phyloP scores from a whole-genome alignment of 35 echinoderm and acorn worm species.

The Lytechinus pictus region DNA sequence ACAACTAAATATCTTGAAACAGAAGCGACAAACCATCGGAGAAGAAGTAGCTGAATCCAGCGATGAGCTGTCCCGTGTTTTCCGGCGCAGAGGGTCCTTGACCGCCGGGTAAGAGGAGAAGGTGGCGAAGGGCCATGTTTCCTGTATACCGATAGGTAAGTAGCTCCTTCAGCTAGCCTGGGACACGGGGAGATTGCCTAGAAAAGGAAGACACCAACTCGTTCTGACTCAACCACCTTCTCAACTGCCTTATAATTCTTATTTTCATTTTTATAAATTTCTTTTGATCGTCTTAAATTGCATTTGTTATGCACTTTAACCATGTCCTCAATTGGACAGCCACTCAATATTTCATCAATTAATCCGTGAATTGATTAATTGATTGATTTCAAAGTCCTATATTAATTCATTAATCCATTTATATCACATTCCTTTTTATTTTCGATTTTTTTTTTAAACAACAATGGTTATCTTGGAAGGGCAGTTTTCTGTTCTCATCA shows the following conservation, averaged over 20 bases:
- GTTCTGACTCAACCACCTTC: background rate
- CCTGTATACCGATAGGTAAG: conserved; percentile 1
- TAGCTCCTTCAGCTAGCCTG: background rate
- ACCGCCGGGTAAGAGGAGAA: conserved; percentile 22
- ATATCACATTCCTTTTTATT: too few species aligned
- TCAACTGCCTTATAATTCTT: background rate
- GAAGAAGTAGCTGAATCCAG: background rate
- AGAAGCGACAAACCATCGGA: background rate
- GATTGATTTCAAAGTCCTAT: too few species aligned
- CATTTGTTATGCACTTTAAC: too few species aligned
- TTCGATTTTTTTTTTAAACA: too few species aligned
- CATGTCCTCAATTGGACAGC: too few species aligned
- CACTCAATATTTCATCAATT: too few species aligned
- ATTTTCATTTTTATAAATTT: too few species aligned
- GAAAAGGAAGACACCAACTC: background rate
- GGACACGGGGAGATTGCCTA: background rate
- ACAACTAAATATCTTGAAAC: background rate
- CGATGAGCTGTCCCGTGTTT: conserved; percentile 28
- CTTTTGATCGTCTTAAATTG: too few species aligned
- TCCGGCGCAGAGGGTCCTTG: conserved; percentile 36
- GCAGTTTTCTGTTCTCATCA: too few species aligned
- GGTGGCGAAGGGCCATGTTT: conserved; percentile 38
- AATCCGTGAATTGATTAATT: too few species aligned
- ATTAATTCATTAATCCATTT: too few species aligned
- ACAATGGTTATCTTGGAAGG: too few species aligned